Evolutionary conservation across 2,888 invertebrate species (phyloP).

Genomic region (Carcina quercana): DNA sequence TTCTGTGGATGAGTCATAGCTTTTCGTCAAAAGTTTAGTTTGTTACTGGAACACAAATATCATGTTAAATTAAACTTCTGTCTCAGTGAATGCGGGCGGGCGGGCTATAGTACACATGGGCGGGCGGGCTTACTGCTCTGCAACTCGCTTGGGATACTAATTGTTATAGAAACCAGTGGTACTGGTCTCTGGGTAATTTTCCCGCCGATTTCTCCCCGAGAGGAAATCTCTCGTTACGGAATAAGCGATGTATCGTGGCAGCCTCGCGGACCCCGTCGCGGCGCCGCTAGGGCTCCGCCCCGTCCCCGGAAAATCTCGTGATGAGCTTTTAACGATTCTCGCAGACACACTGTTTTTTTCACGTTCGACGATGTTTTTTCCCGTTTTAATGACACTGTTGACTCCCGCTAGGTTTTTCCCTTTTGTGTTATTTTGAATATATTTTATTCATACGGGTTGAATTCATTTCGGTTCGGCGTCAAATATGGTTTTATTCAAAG

Average conservation of each 20-base stretch:
- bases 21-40: too few species aligned
- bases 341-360: neutral
- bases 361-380: neutral
- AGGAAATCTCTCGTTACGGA: slow-evolving; percentile 19
- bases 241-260: slow-evolving; percentile 28
- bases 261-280: slow-evolving; percentile 8
- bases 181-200: slow-evolving; percentile 25
- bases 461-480: too few species aligned
- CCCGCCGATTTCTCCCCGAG: slow-evolving; percentile 28
- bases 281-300: too few species aligned
- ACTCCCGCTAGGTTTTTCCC: neutral
- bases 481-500: too few species aligned
- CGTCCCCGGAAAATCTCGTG: too few species aligned
- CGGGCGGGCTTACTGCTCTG: too few species aligned
- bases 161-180: neutral
- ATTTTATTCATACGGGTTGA: neutral
- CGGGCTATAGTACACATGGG: too few species aligned
- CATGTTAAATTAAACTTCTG: too few species aligned
- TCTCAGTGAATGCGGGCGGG: too few species aligned
- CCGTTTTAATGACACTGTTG: neutral
- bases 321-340: slow-evolving; percentile 38
- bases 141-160: too few species aligned
- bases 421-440: neutral
- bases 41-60: too few species aligned
- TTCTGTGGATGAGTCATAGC: too few species aligned